A percentile compares a stretch with the other conserved stretches of the same genome.
phyloP scores from a whole-genome alignment of 2,113 vertebrate species.

The Heliornis fulica region DNA sequence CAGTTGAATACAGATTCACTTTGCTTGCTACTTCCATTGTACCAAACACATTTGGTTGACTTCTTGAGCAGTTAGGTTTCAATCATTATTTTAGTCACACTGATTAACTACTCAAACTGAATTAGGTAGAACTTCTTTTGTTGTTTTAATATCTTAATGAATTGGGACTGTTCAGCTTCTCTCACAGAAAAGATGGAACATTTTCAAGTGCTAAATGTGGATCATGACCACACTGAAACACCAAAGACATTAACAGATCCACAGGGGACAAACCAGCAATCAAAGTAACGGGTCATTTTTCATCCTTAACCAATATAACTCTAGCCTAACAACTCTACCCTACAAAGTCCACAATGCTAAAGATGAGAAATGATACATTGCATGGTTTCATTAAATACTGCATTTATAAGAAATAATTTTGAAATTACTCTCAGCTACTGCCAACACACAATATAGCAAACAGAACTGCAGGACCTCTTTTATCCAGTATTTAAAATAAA shows the following conservation, averaged over 20 bases:
- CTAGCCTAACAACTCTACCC: not conserved
- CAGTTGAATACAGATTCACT: not conserved
- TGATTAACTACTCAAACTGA: constrained; percentile 11
- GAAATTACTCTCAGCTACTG: not conserved
- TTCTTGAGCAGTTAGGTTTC: not conserved
- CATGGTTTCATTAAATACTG: not conserved
- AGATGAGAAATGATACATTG: not conserved
- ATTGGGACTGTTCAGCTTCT: not conserved
- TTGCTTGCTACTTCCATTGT: not conserved
- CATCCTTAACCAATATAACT: not conserved
- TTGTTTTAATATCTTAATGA: not conserved
- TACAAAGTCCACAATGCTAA: not conserved
- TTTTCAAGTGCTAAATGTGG: not conserved
- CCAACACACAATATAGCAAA: not conserved
- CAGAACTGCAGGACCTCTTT: not conserved
- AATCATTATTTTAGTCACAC: not conserved
- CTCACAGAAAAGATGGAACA: not conserved
- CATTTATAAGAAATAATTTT: not conserved
- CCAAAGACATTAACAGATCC: not conserved
- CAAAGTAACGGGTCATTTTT: not conserved
- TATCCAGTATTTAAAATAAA: not conserved
- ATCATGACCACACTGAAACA: not conserved
- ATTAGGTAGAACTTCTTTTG: not conserved
- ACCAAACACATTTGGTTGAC: not conserved
- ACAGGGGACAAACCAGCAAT: not conserved